Percentiles rank a stretch among this genome's conserved stretches.
Conservation (phyloP, 92 coral and sea anemone species). For the Paramuricea clavata region DNA sequence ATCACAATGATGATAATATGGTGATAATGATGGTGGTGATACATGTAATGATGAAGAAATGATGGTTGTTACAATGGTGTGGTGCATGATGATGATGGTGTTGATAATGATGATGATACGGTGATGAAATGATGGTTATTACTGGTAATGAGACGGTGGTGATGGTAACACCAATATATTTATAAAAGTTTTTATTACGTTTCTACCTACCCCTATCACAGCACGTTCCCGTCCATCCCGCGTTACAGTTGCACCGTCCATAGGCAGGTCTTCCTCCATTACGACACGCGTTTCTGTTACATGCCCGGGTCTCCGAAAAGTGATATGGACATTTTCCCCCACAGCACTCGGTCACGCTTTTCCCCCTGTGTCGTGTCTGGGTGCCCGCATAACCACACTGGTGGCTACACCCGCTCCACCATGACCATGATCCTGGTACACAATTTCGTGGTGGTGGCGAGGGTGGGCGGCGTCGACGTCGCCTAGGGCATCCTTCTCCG, state of each 20-base stretch:
- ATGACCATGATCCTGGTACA: constrained; percentile 59
- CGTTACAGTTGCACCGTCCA: constrained; percentile 75
- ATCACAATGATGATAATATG: too few relatives aligned
- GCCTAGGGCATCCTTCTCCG: constrained; percentile 70
- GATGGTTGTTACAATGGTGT: too few relatives aligned
- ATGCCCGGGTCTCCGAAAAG: constrained; percentile 59
- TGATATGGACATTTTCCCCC: constrained; percentile 51
- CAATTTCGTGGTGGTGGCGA: constrained; percentile 80
- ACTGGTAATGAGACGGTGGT: not conserved
- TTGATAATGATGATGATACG: too few relatives aligned
- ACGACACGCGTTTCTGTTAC: constrained; percentile 80
- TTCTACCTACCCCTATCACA: constrained; percentile 80
- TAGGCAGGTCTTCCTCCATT: constrained; percentile 79
- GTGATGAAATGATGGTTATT: too few relatives aligned
- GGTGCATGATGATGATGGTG: too few relatives aligned
- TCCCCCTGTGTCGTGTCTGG: constrained; percentile 68
- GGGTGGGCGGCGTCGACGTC: constrained; percentile 71
- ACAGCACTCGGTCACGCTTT: constrained; percentile 58
- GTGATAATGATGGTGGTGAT: too few relatives aligned
- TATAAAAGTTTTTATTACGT: not conserved
- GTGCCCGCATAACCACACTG: constrained; percentile 83
- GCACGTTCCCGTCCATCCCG: constrained; percentile 84
- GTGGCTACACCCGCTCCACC: constrained; percentile 76
- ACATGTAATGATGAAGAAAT: too few relatives aligned
- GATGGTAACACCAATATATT: constrained; percentile 2